Evolutionary conservation across 2,888 invertebrate species (phyloP).

Genomic region (Julus scandinavius): DNA sequence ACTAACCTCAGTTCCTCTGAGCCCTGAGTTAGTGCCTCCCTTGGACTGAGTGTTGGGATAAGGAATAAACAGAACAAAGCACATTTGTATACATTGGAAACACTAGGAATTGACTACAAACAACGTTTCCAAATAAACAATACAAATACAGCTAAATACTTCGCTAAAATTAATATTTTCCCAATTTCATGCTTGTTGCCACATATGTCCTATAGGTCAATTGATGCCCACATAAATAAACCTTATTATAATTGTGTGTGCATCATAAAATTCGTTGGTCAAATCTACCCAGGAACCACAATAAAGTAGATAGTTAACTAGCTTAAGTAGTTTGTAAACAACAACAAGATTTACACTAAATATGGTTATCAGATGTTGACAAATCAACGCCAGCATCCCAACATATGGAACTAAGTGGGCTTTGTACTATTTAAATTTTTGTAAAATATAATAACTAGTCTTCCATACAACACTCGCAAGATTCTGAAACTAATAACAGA

Average conservation of each 20-base stretch:
- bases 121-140: conserved; percentile 6
- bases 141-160: no score
- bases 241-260: no score
- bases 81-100: conserved; percentile 39
- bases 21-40: conserved; percentile 42
- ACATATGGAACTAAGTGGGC: background rate
- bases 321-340: no score
- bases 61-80: conserved; percentile 37
- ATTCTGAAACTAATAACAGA: background rate
- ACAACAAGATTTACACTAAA: no score
- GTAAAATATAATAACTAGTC: background rate
- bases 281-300: no score
- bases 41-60: conserved; percentile 34
- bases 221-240: no score
- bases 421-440: background rate
- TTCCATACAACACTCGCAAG: background rate
- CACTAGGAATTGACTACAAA: background rate
- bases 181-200: no score
- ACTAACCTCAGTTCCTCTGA: conserved; percentile 39
- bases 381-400: background rate
- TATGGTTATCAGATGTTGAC: background rate
- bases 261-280: no score
- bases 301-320: no score
- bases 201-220: no score
- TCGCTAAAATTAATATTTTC: no score